A percentile compares a stretch with the other conserved stretches of the same genome.
Conservation (phyloP, 2,888 invertebrate genomes). For the Mamestra brassicae region DNA sequence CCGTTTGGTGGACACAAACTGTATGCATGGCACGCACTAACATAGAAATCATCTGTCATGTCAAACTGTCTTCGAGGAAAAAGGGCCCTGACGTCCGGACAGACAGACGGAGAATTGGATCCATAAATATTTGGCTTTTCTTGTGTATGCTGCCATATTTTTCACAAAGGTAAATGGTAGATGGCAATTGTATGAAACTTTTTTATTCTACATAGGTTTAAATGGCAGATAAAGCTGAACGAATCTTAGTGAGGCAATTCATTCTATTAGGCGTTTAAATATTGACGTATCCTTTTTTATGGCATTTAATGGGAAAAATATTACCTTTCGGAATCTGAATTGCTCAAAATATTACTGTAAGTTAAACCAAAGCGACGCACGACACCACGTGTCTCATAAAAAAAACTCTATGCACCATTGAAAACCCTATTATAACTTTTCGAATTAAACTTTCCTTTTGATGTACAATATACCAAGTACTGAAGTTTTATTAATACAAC, state of each 20-base stretch:
- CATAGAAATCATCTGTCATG: slow-evolving; percentile 58
- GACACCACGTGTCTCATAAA: background rate
- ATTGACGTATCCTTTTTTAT: no score
- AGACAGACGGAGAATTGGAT: slow-evolving; percentile 56
- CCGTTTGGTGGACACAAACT: slow-evolving; percentile 18
- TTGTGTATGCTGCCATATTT: background rate
- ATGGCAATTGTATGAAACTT: background rate
- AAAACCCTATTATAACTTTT: slow-evolving; percentile 4
- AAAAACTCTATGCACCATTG: background rate
- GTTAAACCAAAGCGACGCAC: background rate
- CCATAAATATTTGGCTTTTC: slow-evolving; percentile 39
- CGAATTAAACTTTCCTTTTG: background rate
- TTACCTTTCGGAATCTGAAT: background rate
- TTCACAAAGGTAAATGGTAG: background rate
- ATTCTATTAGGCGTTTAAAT: no score
- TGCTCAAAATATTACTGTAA: background rate
- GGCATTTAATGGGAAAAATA: background rate
- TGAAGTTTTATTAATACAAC: background rate
- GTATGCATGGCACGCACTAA: slow-evolving; percentile 45
- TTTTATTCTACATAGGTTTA: background rate
- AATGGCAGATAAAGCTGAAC: no score
- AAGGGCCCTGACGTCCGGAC: slow-evolving; percentile 44
- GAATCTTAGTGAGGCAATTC: no score
- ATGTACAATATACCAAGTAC: background rate
- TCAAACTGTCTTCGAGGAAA: slow-evolving; percentile 55